Conservation (phyloP, 2,888 invertebrate species). For the Acrobasis suavella region DNA sequence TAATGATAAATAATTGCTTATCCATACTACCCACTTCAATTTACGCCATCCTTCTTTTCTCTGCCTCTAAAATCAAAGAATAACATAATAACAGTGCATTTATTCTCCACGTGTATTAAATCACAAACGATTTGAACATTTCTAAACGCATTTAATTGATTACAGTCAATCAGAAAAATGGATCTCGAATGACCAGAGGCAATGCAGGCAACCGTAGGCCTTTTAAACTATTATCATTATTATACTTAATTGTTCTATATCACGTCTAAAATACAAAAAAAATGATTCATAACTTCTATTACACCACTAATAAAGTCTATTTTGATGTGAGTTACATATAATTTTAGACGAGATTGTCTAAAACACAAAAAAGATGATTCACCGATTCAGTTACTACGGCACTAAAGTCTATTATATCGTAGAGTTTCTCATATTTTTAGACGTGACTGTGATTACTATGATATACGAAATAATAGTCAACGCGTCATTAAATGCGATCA, state of each 20-base stretch:
- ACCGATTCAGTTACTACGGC: not conserved
- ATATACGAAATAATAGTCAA: constrained; percentile 61
- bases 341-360: constrained; percentile 9
- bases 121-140: constrained; percentile 14
- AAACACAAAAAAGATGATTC: not conserved
- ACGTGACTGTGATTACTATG: constrained; percentile 46
- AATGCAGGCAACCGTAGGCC: constrained; percentile 35
- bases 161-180: constrained; percentile 29
- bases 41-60: not conserved
- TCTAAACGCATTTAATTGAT: constrained; percentile 31
- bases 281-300: constrained; percentile 5
- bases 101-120: constrained; percentile 6
- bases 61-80: not conserved
- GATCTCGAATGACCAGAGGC: constrained; percentile 34
- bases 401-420: not conserved
- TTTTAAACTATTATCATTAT: constrained; percentile 58
- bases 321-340: not conserved
- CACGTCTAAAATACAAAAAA: not conserved
- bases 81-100: constrained; percentile 3
- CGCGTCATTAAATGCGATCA: constrained; percentile 53
- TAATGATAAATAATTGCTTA: constrained; percentile 9
- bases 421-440: not conserved
- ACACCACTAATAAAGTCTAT: not conserved
- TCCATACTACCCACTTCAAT: not conserved
- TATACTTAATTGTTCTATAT: constrained; percentile 59